A percentile compares a stretch with the other conserved stretches of the same genome.
phyloP scores from a whole-genome alignment of 2,113 vertebrate species.

The Dasypus novemcinctus region DNA sequence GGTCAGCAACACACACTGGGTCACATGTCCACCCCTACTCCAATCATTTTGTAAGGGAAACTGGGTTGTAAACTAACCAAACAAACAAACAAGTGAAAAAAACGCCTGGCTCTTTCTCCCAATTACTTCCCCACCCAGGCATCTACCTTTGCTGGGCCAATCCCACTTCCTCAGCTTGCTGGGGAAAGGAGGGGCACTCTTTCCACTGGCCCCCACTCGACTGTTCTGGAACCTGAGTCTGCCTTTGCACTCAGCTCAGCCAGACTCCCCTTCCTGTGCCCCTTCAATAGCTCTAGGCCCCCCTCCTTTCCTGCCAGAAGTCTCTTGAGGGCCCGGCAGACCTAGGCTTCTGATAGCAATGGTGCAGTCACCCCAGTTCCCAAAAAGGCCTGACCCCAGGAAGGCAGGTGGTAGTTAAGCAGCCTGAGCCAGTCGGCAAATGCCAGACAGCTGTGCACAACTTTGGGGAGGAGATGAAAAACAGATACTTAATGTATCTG shows the following conservation, averaged over 20 bases:
- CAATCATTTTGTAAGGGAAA: neutral
- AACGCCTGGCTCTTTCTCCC: neutral
- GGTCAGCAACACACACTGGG: neutral
- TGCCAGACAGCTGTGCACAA: slow-evolving; percentile 79
- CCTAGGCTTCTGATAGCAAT: neutral
- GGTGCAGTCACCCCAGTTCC: neutral
- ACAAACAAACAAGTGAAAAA: neutral
- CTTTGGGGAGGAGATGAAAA: slow-evolving; percentile 74
- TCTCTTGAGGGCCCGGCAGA: neutral
- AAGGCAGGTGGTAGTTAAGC: slow-evolving; percentile 14
- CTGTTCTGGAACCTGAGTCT: accelerated
- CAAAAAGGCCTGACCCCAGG: neutral
- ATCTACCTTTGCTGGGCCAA: neutral
- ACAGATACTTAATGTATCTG: slow-evolving; percentile 85
- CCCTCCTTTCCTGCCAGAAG: neutral
- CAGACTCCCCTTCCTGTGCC: neutral
- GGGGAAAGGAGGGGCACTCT: neutral
- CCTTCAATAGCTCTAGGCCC: too few relatives aligned
- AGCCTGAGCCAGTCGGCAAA: slow-evolving; percentile 37
- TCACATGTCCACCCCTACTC: neutral
- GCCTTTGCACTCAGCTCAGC: neutral
- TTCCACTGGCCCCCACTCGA: too few relatives aligned
- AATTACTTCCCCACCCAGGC: neutral
- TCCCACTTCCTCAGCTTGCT: neutral
- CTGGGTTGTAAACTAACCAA: neutral